A percentile compares a stretch with the other conserved stretches of the same genome.
These are phyloP conservation scores for Seriola quinqueradiata DNA, from an alignment of 2,113 vertebrate species.

Conservation along the genomic window DNA sequence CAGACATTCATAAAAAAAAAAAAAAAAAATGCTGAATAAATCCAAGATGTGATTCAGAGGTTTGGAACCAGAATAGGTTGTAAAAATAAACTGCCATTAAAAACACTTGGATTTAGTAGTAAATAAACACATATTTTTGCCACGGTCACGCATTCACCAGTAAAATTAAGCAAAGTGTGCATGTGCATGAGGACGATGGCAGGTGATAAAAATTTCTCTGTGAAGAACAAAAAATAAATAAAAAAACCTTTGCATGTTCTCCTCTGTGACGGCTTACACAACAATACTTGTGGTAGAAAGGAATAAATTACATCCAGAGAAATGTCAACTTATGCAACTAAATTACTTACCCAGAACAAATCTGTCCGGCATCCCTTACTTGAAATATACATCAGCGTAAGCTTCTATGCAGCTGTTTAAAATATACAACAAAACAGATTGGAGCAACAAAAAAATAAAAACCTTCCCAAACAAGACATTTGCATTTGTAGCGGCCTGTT, in stretches of 20 bases:
- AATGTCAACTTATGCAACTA: slow-evolving; percentile 54
- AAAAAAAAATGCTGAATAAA: no score
- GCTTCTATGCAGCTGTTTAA: slow-evolving; percentile 26
- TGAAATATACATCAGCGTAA: slow-evolving; percentile 44
- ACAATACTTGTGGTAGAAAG: slow-evolving; percentile 12
- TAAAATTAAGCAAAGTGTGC: neutral
- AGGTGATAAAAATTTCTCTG: neutral
- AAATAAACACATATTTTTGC: neutral
- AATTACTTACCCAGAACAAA: slow-evolving; percentile 23
- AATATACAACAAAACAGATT: slow-evolving; percentile 64
- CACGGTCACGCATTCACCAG: neutral
- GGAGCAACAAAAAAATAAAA: no score
- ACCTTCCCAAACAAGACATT: slow-evolving; percentile 50
- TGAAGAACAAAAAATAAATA: neutral
- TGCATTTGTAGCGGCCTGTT: slow-evolving; percentile 56
- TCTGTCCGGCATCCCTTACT: neutral
- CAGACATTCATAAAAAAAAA: no score
- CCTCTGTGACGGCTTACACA: slow-evolving; percentile 33
- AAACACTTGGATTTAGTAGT: no score
- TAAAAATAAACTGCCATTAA: neutral
- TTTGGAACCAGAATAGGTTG: no score
- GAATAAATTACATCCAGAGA: slow-evolving; percentile 43
- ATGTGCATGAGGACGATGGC: neutral
- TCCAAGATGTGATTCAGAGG: no score
- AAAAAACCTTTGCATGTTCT: neutral